These are phyloP conservation scores for Ditylenchus weischeri DNA, from an alignment of 2,888 invertebrate genomes.

Conservation along the genomic window DNA sequence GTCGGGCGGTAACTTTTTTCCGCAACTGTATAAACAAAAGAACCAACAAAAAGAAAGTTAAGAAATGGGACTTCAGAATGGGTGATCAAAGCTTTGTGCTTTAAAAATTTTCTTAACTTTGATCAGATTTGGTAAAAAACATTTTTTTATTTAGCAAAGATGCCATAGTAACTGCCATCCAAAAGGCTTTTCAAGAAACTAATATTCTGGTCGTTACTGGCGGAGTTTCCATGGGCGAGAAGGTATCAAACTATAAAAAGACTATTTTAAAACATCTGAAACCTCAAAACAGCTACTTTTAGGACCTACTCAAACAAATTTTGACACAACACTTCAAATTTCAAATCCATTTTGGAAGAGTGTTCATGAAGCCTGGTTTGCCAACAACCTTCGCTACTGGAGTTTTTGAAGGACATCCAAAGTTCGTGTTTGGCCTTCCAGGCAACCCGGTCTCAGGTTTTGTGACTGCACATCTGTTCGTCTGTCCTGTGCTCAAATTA, in stretches of 20 bases:
- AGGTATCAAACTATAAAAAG: slow-evolving; percentile 45
- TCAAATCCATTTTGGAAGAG: slow-evolving; percentile 76
- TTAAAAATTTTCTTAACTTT: too few species aligned
- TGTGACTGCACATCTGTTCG: slow-evolving; percentile 53
- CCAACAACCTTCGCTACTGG: slow-evolving; percentile 86
- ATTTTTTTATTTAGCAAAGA: too few species aligned
- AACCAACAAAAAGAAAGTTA: too few species aligned
- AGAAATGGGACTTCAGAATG: too few species aligned
- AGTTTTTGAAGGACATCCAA: slow-evolving; percentile 47
- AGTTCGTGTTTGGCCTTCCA: slow-evolving; percentile 47
- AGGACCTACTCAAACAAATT: slow-evolving; percentile 44
- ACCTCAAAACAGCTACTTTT: not conserved
- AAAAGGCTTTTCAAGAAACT: slow-evolving; percentile 63
- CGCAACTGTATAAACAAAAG: too few species aligned
- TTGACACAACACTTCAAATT: slow-evolving; percentile 34
- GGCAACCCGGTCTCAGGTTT: slow-evolving; percentile 86
- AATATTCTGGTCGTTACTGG: slow-evolving; percentile 82
- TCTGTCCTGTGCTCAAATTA: slow-evolving; percentile 39
- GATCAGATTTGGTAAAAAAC: too few species aligned
- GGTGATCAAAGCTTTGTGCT: too few species aligned
- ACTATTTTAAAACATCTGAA: not conserved
- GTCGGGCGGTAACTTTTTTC: too few species aligned
- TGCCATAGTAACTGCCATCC: slow-evolving; percentile 67
- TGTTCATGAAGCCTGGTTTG: slow-evolving; percentile 94
- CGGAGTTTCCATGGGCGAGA: slow-evolving; percentile 97